These are phyloP conservation scores for Campylorhamphus procurvoides DNA, from an alignment of 2,113 vertebrate genomes.

Conservation along the genomic window DNA sequence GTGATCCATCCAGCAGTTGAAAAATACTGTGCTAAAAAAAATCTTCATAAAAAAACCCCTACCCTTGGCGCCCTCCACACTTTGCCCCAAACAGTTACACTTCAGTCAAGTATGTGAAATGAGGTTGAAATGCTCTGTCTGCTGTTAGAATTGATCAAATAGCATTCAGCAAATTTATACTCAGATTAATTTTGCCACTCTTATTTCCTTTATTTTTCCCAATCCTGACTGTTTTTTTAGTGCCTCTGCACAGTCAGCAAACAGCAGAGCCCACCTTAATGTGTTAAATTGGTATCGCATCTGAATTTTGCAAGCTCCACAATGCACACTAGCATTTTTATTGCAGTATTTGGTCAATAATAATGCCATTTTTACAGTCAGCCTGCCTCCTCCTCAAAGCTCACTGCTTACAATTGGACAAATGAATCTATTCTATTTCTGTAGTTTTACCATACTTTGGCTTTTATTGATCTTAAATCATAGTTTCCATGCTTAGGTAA, in stretches of 20 bases:
- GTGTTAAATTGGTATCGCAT: not conserved
- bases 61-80: accelerated
- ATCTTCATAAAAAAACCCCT: not conserved
- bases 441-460: conserved; percentile 32
- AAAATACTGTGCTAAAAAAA: not conserved
- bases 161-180: not conserved
- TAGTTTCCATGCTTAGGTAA: conserved; percentile 52
- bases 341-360: not conserved
- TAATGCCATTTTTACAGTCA: not conserved
- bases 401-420: not conserved
- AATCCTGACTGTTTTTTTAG: not conserved
- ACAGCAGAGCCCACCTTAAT: not conserved
- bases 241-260: not conserved
- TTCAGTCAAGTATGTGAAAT: not conserved
- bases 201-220: not conserved
- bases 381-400: not conserved
- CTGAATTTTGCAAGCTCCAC: not conserved
- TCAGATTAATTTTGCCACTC: not conserved
- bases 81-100: not conserved
- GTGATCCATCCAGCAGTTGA: not conserved
- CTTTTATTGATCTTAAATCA: conserved; percentile 51
- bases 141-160: not conserved
- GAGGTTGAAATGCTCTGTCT: not conserved
- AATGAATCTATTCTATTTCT: not conserved
- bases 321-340: not conserved